Conservation (phyloP, 30 jellyfish, hydroid and myxozoan genomes). For the Hydractinia symbiolongicarpus region DNA sequence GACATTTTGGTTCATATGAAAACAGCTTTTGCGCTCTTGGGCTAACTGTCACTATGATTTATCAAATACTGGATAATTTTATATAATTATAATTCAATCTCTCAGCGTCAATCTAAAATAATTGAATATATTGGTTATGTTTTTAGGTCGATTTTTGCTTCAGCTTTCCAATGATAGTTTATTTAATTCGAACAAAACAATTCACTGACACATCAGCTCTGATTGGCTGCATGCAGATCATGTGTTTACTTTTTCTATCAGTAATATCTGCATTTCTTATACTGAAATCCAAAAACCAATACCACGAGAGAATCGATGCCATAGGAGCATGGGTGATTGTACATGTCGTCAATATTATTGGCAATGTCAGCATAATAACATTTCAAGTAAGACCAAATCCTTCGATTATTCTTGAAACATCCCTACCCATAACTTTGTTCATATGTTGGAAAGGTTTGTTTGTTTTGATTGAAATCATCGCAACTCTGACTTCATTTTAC, state of each 20-base stretch:
- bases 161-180: background rate
- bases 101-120: too few relatives aligned
- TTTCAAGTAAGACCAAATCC: background rate
- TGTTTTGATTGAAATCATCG: background rate
- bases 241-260: background rate
- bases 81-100: too few relatives aligned
- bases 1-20: too few relatives aligned
- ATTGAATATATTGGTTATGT: too few relatives aligned
- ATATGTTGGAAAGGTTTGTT: conserved; percentile 1
- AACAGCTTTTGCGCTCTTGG: too few relatives aligned
- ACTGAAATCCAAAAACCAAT: background rate
- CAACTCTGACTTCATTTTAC: background rate
- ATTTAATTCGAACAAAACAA: background rate
- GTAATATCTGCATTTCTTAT: background rate
- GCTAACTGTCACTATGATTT: too few relatives aligned
- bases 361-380: background rate
- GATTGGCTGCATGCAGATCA: conserved; percentile 12
- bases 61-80: too few relatives aligned
- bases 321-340: conserved; percentile 15
- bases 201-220: background rate
- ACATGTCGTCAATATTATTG: background rate
- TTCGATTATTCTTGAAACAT: background rate
- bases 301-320: conserved; percentile 17
- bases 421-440: background rate
- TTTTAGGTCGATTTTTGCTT: background rate